Conservation (phyloP, 2,113 vertebrate genomes). For the Cygnus atratus region DNA sequence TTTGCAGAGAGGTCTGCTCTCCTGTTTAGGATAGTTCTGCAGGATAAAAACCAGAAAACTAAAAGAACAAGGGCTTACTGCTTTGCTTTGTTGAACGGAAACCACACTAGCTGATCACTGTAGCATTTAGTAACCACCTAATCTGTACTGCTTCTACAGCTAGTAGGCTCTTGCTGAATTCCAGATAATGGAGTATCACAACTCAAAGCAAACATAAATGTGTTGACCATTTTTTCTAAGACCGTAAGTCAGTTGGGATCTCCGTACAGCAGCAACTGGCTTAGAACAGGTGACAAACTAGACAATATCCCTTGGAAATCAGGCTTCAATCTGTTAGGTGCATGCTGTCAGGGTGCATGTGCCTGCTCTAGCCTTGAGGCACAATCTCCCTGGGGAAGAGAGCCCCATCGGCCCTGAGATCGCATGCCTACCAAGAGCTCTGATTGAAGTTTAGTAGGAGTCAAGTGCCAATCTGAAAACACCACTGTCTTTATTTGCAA, state of each 20-base stretch:
- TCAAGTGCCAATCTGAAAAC: not conserved
- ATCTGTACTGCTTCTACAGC: not conserved
- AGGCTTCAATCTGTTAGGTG: not conserved
- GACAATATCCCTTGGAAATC: not conserved
- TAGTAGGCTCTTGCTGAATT: not conserved
- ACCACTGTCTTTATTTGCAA: slow-evolving; percentile 17
- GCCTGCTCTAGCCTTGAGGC: not conserved
- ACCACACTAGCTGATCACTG: not conserved
- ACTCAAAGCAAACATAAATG: not conserved
- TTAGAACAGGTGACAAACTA: not conserved
- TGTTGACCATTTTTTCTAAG: not conserved
- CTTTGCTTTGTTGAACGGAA: not conserved
- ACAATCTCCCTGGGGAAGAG: not conserved
- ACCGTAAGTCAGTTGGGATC: not conserved
- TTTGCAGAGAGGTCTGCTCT: not conserved
- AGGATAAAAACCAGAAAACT: not conserved
- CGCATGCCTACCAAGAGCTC: fast-evolving
- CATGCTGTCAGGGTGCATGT: fast-evolving
- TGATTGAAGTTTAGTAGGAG: not conserved
- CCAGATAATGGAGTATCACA: not conserved
- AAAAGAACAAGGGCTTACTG: not conserved
- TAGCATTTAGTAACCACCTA: not conserved
- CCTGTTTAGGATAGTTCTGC: not conserved
- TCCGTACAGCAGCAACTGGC: not conserved
- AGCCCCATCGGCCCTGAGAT: not conserved